Evolutionary conservation across 2,113 vertebrate species (phyloP), one percentile per base, ranked within the genome.

Genomic region (Leucoraja erinaceus): DNA sequence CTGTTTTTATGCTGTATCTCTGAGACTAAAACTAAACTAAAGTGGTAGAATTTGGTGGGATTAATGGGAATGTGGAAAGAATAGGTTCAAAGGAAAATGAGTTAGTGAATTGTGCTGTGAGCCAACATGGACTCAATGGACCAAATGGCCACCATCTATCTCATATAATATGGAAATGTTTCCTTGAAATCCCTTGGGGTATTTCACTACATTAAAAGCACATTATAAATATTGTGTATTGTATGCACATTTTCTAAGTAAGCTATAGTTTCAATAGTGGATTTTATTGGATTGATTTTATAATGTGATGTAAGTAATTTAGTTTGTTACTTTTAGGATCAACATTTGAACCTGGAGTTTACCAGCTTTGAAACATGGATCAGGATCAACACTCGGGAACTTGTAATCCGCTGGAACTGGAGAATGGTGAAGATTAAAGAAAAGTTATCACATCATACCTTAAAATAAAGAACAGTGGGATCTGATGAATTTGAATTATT

Each of bases 381-480:
- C 81, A 59, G 25, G 81, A 86, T 10, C 10, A 61, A 86, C 25
- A n/a, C 56, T n/a, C 56, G n/a, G 81, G 12, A 11, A 28, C 25
- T 25, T 61, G 81, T 11, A n/a, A 18, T 12, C 16, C 1, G 1
- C 0, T 88, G 12, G 0, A 31, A 16, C 25, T 3, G n/a, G 59
- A 63, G 59, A 88, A 28, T 63, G 28, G n/a, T 63, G 83, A 88
- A 31, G 59, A 88, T 63, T 63, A 88, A 88, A 88, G 56, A 63
- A 5, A 86, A 7, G 59, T 88, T 12, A 88, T 8, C 28, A 33
- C 31, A 18, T n/a, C 14, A 5, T 88, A 63, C 12, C 83, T 10
- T 63, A 88, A 88, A 66, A 16, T 22, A 14, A 12, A 6, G 33
- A 66, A 88, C n/a, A 88, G 63, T 63, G 56, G 31, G 59, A 56